These are phyloP conservation scores for Athene cunicularia DNA, from an alignment of 2,113 vertebrate genomes.

Conservation along the genomic window DNA sequence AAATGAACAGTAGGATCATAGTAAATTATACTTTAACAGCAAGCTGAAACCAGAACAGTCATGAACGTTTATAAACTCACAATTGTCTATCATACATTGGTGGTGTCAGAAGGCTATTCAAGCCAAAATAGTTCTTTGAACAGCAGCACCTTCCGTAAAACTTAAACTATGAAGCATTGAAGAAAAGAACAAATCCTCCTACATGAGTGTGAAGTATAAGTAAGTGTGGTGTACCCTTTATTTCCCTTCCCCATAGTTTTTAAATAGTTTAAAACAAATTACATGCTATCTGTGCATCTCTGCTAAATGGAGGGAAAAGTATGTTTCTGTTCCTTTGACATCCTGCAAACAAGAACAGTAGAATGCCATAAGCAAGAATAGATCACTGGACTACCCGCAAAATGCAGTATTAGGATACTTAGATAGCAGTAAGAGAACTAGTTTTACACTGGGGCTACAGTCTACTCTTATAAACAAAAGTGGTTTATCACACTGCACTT, in stretches of 20 bases:
- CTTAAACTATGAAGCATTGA: neutral
- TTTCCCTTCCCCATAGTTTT: neutral
- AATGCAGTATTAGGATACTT: neutral
- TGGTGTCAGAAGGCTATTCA: neutral
- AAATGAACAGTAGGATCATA: neutral
- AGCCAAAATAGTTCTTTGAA: neutral
- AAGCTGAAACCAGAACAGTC: neutral
- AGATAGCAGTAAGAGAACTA: neutral
- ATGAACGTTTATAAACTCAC: neutral
- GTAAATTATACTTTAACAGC: neutral
- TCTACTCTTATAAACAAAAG: neutral
- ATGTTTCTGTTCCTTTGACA: too few species aligned
- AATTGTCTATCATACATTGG: neutral
- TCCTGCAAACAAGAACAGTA: neutral
- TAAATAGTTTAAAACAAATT: neutral
- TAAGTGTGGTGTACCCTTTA: neutral
- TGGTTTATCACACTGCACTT: neutral
- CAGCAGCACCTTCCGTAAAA: neutral
- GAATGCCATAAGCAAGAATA: neutral
- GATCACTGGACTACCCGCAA: neutral
- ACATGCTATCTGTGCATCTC: neutral
- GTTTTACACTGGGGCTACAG: neutral
- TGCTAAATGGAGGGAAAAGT: neutral
- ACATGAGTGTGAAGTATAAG: neutral
- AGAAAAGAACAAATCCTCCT: neutral